Conservation (phyloP, 1,140 invertebrate genomes). For the Drosophila fuyamai region DNA sequence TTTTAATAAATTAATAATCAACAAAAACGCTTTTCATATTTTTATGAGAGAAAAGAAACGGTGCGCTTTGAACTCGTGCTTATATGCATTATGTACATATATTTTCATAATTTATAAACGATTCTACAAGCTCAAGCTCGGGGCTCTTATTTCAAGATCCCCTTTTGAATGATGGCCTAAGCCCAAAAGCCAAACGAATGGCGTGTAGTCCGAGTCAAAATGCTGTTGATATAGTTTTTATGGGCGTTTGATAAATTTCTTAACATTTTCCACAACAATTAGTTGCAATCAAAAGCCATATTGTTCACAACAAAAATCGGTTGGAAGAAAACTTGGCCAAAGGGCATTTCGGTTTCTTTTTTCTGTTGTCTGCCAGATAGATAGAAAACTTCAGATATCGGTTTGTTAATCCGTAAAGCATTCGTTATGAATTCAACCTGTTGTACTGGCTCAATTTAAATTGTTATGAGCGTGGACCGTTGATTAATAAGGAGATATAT, state of each 20-base stretch:
- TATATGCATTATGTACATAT: conserved; percentile 79
- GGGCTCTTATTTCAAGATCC: conserved; percentile 59
- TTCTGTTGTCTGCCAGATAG: conserved; percentile 5
- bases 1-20: conserved; percentile 80
- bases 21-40: conserved; percentile 78
- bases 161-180: conserved; percentile 71
- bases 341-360: conserved; percentile 34
- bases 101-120: conserved; percentile 82
- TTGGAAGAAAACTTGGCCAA: conserved; percentile 20
- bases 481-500: conserved; percentile 30
- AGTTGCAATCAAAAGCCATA: conserved; percentile 78
- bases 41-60: conserved; percentile 51
- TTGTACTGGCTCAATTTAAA: conserved; percentile 49
- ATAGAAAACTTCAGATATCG: conserved; percentile 32
- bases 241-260: conserved; percentile 81
- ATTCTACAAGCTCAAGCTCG: conserved; percentile 57
- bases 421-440: conserved; percentile 45
- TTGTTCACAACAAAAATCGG: conserved; percentile 54
- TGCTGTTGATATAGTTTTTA: conserved; percentile 80
- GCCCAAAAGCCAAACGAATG: conserved; percentile 49
- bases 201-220: conserved; percentile 39
- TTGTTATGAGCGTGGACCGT: conserved; percentile 19
- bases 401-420: conserved; percentile 36
- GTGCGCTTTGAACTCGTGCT: conserved; percentile 72
- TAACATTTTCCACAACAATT: conserved; percentile 75